Evolutionary conservation across 2,797 vertebrate species (phyloP).

Genomic region (Ataeniobius toweri): DNA sequence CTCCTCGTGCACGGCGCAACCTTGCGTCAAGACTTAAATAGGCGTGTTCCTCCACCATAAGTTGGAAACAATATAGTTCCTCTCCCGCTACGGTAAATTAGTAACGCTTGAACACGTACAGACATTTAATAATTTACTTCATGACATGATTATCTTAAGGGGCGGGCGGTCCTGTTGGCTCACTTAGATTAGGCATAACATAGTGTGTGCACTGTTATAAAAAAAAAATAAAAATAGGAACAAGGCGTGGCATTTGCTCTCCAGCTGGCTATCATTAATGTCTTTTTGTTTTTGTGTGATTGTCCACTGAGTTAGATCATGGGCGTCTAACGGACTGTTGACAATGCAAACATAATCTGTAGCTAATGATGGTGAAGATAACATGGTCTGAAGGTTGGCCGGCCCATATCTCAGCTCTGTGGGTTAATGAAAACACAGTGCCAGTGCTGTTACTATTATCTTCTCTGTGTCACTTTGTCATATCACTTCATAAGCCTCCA

Average conservation of each 20-base stretch:
- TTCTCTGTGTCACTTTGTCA: neutral
- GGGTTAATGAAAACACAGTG: slow-evolving; percentile 47
- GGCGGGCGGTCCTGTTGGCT: too few relatives aligned
- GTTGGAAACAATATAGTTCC: too few relatives aligned
- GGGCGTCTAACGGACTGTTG: slow-evolving; percentile 30
- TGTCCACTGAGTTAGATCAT: neutral
- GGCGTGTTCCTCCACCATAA: too few relatives aligned
- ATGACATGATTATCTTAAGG: too few relatives aligned
- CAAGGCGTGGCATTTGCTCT: neutral
- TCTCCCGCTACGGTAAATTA: too few relatives aligned
- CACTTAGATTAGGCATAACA: neutral
- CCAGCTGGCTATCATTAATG: neutral
- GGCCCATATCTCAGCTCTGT: slow-evolving; percentile 29
- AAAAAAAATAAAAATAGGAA: neutral
- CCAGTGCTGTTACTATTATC: slow-evolving; percentile 3
- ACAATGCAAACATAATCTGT: slow-evolving; percentile 49
- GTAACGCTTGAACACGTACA: too few relatives aligned
- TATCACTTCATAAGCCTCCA: slow-evolving; percentile 13
- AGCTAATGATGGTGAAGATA: slow-evolving; percentile 14
- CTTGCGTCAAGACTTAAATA: too few relatives aligned
- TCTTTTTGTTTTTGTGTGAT: neutral
- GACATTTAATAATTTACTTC: too few relatives aligned
- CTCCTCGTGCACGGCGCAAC: too few relatives aligned
- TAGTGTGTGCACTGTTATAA: neutral
- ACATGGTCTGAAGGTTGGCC: slow-evolving; percentile 55